Conservation (phyloP, 2,797 vertebrate genomes). For the Lithobates sylvaticus region DNA sequence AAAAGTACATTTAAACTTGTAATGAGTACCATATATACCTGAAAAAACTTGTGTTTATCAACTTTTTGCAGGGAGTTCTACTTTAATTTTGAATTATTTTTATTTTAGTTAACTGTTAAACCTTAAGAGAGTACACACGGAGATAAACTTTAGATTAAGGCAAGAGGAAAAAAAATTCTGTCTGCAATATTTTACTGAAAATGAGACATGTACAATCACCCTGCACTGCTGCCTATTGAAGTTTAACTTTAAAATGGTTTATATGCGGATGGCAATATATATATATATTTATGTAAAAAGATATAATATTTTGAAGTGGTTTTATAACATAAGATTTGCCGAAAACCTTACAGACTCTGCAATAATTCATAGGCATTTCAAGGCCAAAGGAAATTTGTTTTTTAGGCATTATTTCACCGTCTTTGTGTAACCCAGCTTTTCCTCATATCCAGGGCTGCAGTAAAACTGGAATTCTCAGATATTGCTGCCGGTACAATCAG, state of each 20-base stretch:
- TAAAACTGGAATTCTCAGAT: conserved; percentile 38
- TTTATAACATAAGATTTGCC: conserved; percentile 44
- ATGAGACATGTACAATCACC: conserved; percentile 39
- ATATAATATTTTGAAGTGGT: conserved; percentile 51
- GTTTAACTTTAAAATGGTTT: conserved; percentile 55
- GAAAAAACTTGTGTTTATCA: background rate
- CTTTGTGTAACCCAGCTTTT: conserved; percentile 42
- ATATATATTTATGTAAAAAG: conserved; percentile 53
- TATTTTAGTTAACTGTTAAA: conserved; percentile 2
- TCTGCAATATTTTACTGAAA: conserved; percentile 45
- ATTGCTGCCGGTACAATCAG: conserved; percentile 38
- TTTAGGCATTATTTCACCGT: conserved; percentile 46
- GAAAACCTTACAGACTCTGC: conserved; percentile 38
- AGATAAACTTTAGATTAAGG: conserved; percentile 46
- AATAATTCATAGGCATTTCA: conserved; percentile 59
- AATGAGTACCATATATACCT: no score
- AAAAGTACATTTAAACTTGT: background rate
- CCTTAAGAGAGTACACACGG: background rate
- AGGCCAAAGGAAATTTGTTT: conserved; percentile 56
- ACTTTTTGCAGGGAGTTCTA: background rate
- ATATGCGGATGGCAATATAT: conserved; percentile 42
- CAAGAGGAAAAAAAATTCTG: conserved; percentile 28
- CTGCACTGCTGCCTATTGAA: conserved; percentile 31
- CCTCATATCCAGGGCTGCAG: conserved; percentile 36
- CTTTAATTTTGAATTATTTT: background rate